Percentiles rank a stretch among this genome's conserved stretches.
phyloP scores from a whole-genome alignment of 2,113 vertebrate genomes.

The Brachirus orientalis region DNA sequence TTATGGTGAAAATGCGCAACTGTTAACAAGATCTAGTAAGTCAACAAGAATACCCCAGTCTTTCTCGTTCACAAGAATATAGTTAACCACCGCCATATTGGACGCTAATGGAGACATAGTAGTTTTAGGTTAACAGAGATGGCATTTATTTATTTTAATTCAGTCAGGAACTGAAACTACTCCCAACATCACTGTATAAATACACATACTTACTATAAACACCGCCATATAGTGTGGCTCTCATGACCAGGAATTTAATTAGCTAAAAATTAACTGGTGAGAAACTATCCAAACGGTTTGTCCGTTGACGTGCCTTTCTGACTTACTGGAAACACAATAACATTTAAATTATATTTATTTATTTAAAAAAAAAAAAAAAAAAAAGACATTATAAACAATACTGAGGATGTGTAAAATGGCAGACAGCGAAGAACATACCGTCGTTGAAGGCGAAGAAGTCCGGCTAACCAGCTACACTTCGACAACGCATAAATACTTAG shows the following conservation, averaged over 20 bases:
- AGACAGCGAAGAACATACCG: not conserved
- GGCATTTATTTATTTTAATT: not conserved
- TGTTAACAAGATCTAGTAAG: not conserved
- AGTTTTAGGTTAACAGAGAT: not conserved
- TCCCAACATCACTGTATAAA: fast-evolving
- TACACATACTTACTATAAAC: fast-evolving
- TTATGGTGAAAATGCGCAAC: not conserved
- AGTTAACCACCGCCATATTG: slow-evolving; percentile 73
- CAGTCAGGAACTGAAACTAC: not conserved
- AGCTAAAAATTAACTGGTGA: not conserved
- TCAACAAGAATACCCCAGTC: slow-evolving; percentile 58
- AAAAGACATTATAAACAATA: too few species aligned
- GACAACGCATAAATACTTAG: not conserved
- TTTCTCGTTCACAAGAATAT: slow-evolving; percentile 72
- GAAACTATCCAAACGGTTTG: slow-evolving; percentile 9
- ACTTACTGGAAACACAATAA: too few species aligned
- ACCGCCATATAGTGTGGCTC: fast-evolving
- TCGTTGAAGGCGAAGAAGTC: slow-evolving; percentile 1
- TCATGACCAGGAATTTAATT: not conserved
- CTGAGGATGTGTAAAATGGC: too few species aligned
- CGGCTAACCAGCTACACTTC: slow-evolving; percentile 4
- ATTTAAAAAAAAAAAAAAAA: too few species aligned
- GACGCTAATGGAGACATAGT: slow-evolving; percentile 17
- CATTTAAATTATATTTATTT: too few species aligned
- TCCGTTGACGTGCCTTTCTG: not conserved